Conservation (phyloP, 2,888 invertebrate genomes). For the Cephus runcator region DNA sequence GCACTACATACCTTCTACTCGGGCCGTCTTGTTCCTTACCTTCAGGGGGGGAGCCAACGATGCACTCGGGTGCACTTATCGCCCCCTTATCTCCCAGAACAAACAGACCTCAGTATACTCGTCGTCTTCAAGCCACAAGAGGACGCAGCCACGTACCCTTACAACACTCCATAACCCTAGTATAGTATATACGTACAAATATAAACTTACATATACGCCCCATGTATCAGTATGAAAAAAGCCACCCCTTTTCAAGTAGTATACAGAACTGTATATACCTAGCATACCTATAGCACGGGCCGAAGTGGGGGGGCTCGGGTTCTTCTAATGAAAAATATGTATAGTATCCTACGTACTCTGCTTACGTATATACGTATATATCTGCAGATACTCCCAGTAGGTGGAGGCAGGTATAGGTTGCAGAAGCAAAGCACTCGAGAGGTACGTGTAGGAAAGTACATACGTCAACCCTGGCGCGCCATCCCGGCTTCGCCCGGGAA, state of each 20-base stretch:
- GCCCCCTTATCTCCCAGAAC: neutral
- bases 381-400: neutral
- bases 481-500: constrained; percentile 44
- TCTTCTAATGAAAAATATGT: neutral
- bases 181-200: neutral
- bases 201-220: neutral
- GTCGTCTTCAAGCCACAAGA: neutral
- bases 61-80: neutral
- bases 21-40: neutral
- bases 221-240: neutral
- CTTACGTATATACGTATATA: neutral
- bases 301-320: neutral
- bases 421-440: constrained; percentile 36
- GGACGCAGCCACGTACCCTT: neutral
- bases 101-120: neutral
- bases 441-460: constrained; percentile 44
- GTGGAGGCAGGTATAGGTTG: neutral
- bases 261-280: neutral
- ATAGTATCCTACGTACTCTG: neutral
- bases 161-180: neutral
- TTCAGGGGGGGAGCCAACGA: neutral
- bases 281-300: neutral
- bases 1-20: neutral
- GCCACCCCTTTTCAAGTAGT: neutral
- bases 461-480: constrained; percentile 52